phyloP scores from a whole-genome alignment of 1,140 invertebrate species.

The Orchesella cincta region DNA sequence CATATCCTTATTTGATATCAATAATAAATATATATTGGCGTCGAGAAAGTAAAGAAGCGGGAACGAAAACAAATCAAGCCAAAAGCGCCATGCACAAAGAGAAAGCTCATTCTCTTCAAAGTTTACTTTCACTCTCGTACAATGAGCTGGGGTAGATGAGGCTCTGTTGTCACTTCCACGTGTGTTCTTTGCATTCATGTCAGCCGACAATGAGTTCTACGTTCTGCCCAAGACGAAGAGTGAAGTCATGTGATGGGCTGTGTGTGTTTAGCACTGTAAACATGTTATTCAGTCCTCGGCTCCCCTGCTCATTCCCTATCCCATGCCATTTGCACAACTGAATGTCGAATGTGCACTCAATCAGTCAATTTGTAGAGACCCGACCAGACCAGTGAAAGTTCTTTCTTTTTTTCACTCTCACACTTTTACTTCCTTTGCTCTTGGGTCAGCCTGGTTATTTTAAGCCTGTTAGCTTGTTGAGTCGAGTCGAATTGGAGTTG shows the following conservation, averaged over 20 bases:
- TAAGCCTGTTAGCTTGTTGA: neutral
- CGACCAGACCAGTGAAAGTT: neutral
- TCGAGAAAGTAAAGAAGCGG: too few relatives aligned
- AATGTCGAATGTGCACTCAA: slow-evolving; percentile 4
- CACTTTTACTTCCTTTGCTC: neutral
- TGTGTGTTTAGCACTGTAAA: neutral
- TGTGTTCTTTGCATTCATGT: too few relatives aligned
- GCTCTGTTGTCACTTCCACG: neutral
- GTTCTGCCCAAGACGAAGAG: neutral
- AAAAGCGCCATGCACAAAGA: too few relatives aligned
- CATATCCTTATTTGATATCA: too few relatives aligned
- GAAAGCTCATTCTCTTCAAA: too few relatives aligned
- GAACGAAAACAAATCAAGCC: too few relatives aligned
- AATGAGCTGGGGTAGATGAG: neutral
- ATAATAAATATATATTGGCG: too few relatives aligned
- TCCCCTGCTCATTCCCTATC: neutral
- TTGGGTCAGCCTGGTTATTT: neutral
- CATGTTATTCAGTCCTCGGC: neutral
- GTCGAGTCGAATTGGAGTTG: neutral
- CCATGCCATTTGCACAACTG: neutral
- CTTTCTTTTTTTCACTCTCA: neutral
- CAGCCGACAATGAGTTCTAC: neutral
- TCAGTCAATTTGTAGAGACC: neutral
- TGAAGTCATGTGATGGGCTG: neutral
- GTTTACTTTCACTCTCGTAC: neutral